These are phyloP conservation scores for Scaptomyza polygonia DNA, from an alignment of 2,888 invertebrate genomes.

Conservation along the genomic window DNA sequence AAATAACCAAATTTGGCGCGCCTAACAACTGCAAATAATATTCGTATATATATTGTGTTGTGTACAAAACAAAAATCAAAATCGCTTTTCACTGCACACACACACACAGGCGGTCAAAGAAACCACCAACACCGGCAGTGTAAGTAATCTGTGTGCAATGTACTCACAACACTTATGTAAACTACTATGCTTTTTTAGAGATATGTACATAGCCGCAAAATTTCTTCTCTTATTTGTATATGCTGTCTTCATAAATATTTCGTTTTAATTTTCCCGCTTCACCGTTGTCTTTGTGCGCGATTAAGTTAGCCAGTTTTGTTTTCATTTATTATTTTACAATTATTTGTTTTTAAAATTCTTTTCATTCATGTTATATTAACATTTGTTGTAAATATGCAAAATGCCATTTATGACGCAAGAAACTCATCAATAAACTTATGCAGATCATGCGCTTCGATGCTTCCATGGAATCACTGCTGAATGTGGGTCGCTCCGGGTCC, in stretches of 20 bases:
- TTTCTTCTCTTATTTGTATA: conserved; percentile 8
- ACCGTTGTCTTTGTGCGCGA: conserved; percentile 53
- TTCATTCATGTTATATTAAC: conserved; percentile 64
- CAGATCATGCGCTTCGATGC: conserved; percentile 93
- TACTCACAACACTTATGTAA: conserved; percentile 33
- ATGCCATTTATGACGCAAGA: conserved; percentile 66
- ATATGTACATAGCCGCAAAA: conserved; percentile 10
- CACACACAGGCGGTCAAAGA: conserved; percentile 88
- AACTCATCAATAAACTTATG: conserved; percentile 77
- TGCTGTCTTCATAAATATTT: conserved; percentile 8
- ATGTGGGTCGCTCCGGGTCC: conserved; percentile 92
- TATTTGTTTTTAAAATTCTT: conserved; percentile 53
- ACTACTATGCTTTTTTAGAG: conserved; percentile 42
- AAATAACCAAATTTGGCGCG: conserved; percentile 65
- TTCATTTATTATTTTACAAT: conserved; percentile 24
- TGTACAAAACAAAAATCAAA: conserved; percentile 27
- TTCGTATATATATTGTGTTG: conserved; percentile 57
- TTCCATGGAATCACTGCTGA: conserved; percentile 90
- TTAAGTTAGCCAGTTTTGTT: conserved; percentile 52
- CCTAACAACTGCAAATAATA: conserved; percentile 56
- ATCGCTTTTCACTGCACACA: conserved; percentile 70
- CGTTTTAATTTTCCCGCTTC: conserved; percentile 20
- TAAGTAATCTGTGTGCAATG: conserved; percentile 84
- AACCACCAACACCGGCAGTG: conserved; percentile 89
- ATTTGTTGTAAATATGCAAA: conserved; percentile 49